Evolutionary conservation across 2,797 vertebrate genomes (phyloP).

Genomic region (Bovichtus diacanthus): DNA sequence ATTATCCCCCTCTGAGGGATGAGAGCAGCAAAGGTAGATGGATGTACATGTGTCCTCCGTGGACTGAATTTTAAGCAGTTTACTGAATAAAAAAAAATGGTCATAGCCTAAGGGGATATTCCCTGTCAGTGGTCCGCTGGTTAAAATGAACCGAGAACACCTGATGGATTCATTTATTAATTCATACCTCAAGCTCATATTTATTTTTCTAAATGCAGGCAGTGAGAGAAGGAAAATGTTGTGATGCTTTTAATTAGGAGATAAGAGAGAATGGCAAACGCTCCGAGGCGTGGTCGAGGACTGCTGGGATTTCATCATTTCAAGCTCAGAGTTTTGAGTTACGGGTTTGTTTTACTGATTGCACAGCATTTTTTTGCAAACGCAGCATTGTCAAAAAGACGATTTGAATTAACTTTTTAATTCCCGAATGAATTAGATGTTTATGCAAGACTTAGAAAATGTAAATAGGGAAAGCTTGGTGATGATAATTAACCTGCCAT

Average conservation of each 20-base stretch:
- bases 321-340: slow-evolving; percentile 28
- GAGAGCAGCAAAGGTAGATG: slow-evolving; percentile 6
- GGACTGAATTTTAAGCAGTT: slow-evolving; percentile 59
- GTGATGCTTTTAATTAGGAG: slow-evolving; percentile 57
- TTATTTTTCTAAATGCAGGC: slow-evolving; percentile 25
- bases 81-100: slow-evolving; percentile 49
- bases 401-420: neutral
- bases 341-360: slow-evolving; percentile 25
- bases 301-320: slow-evolving; percentile 42
- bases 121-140: slow-evolving; percentile 24
- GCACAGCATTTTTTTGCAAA: slow-evolving; percentile 13
- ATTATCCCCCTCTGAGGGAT: slow-evolving; percentile 34
- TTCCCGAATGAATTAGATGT: neutral
- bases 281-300: slow-evolving; percentile 4
- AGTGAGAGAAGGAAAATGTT: slow-evolving; percentile 4
- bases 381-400: neutral
- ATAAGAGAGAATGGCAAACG: slow-evolving; percentile 20
- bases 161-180: neutral
- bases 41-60: slow-evolving; percentile 29
- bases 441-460: neutral
- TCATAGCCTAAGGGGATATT: neutral
- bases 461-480: neutral
- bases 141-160: slow-evolving; percentile 9
- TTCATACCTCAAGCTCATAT: slow-evolving; percentile 26
- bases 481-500: slow-evolving; percentile 1